Base-by-base conservation (phyloP, 2,113 vertebrate species). In the Elanoides forficatus region DNA sequence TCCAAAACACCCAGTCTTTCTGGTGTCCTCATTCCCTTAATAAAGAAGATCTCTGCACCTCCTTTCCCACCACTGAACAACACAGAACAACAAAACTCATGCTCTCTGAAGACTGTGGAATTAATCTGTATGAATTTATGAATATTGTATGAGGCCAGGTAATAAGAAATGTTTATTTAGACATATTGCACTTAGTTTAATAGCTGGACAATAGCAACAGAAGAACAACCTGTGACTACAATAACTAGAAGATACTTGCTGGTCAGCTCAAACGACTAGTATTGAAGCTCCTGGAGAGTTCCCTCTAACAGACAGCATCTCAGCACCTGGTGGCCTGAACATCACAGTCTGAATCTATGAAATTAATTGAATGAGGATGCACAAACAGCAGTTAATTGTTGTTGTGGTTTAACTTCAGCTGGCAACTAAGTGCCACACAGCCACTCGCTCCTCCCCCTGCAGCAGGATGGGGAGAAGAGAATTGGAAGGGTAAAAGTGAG, bases 371-470 rank as follows among this genome's bases (percentile, higher is more conserved):
- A 74, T 59, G 27, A 78, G 38, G 17, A n/a, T 79, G 32, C 10
- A 53, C 52, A 34, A 21, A n/a, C 20, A 88, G 23, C 8, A 67
- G 25, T 38, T 67, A 55, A 74, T 16, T 75, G 53, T 55, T 55
- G 53, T 30, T 11, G 2, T 53, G 7, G 53, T 55, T 55, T 55
- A 55, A 55, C 29, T 11, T 18, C 53, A 55, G 11, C 29, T 30
- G 53, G 29, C 29, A 30, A 30, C 53, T 55, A 55, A 55, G 29
- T 11, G 29, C 17, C 53, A 19, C 53, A 55, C 3, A 19, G 53
- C 29, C 2, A 1, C 53, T 55, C 2, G 10, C 53, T 55, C 17
- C 16, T 18, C 53, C 17, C 17, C 9, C 29, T 11, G 1, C 17
- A 7, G 17, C 53, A 55, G 53, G 16, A 55, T 19, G 29, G 29